A percentile compares a stretch with the other conserved stretches of the same genome.
These are phyloP conservation scores for Oreochromis mossambicus DNA, from an alignment of 2,797 vertebrate genomes.

Conservation along the genomic window DNA sequence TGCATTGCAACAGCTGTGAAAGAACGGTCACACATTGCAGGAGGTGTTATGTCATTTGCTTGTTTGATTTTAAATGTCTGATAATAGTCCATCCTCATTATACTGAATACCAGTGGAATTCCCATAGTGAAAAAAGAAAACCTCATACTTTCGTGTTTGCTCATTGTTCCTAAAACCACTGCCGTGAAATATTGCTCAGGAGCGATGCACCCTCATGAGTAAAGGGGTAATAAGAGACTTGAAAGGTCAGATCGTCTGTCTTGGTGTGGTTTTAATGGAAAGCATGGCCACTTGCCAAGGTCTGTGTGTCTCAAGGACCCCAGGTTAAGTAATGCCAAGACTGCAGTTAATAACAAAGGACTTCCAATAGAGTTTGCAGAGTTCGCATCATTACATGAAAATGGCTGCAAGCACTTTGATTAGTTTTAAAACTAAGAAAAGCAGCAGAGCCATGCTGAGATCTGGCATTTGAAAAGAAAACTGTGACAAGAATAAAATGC, in stretches of 20 bases:
- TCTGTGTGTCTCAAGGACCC: slow-evolving; percentile 51
- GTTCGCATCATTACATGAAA: slow-evolving; percentile 20
- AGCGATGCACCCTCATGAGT: slow-evolving; percentile 34
- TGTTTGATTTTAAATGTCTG: neutral
- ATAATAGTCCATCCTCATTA: neutral
- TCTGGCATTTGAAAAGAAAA: slow-evolving; percentile 37
- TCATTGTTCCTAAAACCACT: slow-evolving; percentile 14
- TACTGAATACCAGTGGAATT: neutral
- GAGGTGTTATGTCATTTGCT: neutral
- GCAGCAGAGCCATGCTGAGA: slow-evolving; percentile 21
- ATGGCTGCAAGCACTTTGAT: slow-evolving; percentile 41
- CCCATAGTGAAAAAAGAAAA: neutral
- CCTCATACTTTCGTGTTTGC: slow-evolving; percentile 8
- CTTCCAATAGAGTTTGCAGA: slow-evolving; percentile 18
- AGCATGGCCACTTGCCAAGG: slow-evolving; percentile 56
- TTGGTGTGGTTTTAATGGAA: slow-evolving; percentile 71
- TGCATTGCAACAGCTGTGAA: neutral
- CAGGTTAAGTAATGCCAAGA: slow-evolving; percentile 60
- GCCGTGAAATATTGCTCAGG: slow-evolving; percentile 45
- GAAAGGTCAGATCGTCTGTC: slow-evolving; percentile 73
- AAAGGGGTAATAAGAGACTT: slow-evolving; percentile 56
- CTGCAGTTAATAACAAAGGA: slow-evolving; percentile 56
- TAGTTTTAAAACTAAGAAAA: slow-evolving; percentile 7
- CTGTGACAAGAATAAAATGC: neutral
- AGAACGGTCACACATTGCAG: neutral